Base-by-base conservation (phyloP, 2,797 vertebrate species). In the Trachurus trachurus region DNA sequence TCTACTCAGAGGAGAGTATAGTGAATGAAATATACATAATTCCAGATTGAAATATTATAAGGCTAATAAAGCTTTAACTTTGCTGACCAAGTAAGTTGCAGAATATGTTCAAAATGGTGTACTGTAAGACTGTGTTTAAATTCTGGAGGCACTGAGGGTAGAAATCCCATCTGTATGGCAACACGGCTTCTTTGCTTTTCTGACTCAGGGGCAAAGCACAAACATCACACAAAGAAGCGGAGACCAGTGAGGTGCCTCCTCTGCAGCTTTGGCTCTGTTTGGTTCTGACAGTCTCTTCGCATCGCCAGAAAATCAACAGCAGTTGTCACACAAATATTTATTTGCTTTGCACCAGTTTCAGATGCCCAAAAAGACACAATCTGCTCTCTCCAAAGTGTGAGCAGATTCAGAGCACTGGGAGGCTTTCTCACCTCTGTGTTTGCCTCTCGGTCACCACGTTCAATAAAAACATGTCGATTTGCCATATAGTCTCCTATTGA, bases 111-210 rank as follows among this genome's bases (percentile, higher is more conserved):
- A 19, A 13, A 22, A 59, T 39, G 64, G 39, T 62, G 54, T 17
- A 15, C 64, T 74, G 49, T 13, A 50, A 66, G 62, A 49, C 9
- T 73, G 0, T 69, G 71, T 70, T 42, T 34, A n/a, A n/a, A 73
- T 54, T 73, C 58, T 69, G 45, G 17, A 73, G 76, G 56, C 45
- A 19, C n/a, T 9, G 57, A 77, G 73, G 62, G 67, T 56, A 47
- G 49, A 81, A 78, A 81, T 74, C 75, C 56, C 74, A 80, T 79
- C 66, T 80, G 64, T 52, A 62, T 62, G 3, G 34, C 50, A 40
- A 26, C 31, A 13, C 1, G 21, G 67, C 57, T 66, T 71, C 47
- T 54, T 60, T 71, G 70, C 54, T 78, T 69, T 29, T 84, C 44
- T 62, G 39, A 66, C 68, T 78, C 61, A 45, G 53, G 67, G 78